Evolutionary conservation across 2,797 vertebrate species (phyloP), one percentile per base, ranked within the genome.

Genomic region (Amblyraja radiata): DNA sequence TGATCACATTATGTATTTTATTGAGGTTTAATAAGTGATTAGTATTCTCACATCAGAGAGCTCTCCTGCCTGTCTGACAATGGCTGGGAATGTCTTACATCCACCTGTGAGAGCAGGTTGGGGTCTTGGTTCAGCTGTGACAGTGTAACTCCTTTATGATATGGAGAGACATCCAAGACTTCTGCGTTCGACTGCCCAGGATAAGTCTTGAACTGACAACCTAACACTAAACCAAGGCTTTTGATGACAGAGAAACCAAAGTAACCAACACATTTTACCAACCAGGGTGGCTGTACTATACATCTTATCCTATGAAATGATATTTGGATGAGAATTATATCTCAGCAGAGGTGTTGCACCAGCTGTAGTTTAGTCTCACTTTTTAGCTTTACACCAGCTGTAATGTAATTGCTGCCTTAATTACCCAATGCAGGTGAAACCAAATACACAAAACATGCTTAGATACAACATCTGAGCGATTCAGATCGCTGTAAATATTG

Each of bases 401-500:
- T 18, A 68, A 63, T 68, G 21, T 65, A 65, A 36, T 32, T 88
- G 84, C 14, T 32, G 61, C 61, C 14, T 88, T 88, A 65, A 88
- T 88, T 65, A 32, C n/a, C 65, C 84, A 68, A 88, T 88, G 84
- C 0, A 63, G n/a, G 16, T 88, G 84, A 21, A 36, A 68, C 63
- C 63, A 68, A 65, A 68, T 36, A 4, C 65, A 16, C 6, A 68
- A 65, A 68, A 68, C 84, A 65, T 0, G 3, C 84, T 68, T 36
- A 36, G n/a, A 36, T 32, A 36, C 14, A 68, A 65, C 61, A 68
- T 36, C 63, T 88, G 84, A 68, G 65, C 6, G n/a, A 36, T 36
- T 88, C 61, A 65, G n/a, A 88, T 88, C 84, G 68, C n/a, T 68
- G n/a, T 88, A 88, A 88, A 36, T 36, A 88, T 88, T 88, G 61